Conservation (phyloP, 2,113 vertebrate genomes). For the Chloroceryle aenea region DNA sequence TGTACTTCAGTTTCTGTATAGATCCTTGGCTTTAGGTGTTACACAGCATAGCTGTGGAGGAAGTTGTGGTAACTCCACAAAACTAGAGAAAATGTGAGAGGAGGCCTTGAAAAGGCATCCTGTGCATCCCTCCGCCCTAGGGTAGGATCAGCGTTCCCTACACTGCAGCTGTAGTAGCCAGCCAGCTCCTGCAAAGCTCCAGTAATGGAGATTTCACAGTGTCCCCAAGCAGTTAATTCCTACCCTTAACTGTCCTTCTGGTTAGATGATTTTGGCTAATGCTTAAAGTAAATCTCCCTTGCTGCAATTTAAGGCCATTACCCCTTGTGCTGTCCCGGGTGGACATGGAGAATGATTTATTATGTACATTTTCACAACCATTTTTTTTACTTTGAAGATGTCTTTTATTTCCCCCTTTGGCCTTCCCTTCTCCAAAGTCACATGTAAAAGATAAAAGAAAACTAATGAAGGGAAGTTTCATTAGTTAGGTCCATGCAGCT, state of each 20-base stretch:
- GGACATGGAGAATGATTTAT: neutral
- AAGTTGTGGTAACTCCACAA: neutral
- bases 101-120: neutral
- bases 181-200: neutral
- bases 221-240: neutral
- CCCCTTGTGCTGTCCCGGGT: conserved; percentile 10
- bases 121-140: neutral
- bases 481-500: conserved; percentile 40
- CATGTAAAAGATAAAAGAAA: conserved; percentile 46
- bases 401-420: neutral
- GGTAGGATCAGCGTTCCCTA: neutral
- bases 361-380: neutral
- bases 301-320: conserved; percentile 9
- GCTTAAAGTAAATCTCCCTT: conserved; percentile 37
- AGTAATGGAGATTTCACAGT: neutral
- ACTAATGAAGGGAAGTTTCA: conserved; percentile 43
- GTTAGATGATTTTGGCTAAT: conserved; percentile 25
- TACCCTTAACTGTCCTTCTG: neutral
- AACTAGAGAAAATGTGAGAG: neutral
- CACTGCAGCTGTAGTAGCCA: neutral
- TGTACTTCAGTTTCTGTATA: neutral
- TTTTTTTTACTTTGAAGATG: neutral
- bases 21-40: neutral
- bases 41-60: neutral
- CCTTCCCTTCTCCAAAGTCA: conserved; percentile 2